phyloP scores from a whole-genome alignment of 53 echinoderm and acorn worm species.

The Crossaster papposus region DNA sequence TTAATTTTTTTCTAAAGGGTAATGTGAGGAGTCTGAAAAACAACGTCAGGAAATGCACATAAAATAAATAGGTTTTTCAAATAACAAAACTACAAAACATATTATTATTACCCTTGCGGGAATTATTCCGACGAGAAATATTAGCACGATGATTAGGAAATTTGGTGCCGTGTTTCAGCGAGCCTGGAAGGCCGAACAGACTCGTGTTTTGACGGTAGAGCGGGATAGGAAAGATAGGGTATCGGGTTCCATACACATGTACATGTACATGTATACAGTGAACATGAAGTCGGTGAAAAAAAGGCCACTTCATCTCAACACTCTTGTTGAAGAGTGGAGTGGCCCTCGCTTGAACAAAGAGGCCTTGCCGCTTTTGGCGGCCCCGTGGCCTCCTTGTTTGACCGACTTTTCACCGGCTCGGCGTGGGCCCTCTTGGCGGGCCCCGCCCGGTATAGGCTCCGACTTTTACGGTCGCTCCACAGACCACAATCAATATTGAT shows the following conservation, averaged over 20 bases:
- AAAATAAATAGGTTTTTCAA: background rate
- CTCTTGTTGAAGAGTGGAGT: background rate
- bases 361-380: constrained; percentile 11
- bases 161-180: background rate
- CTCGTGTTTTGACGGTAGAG: constrained; percentile 40
- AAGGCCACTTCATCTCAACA: background rate
- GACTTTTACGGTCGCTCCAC: background rate
- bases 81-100: background rate
- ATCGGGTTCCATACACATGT: constrained; percentile 19
- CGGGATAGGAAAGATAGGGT: constrained; percentile 29
- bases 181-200: constrained; percentile 34
- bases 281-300: background rate
- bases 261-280: too few relatives aligned
- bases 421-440: background rate
- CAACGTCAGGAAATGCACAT: constrained; percentile 7
- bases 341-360: background rate
- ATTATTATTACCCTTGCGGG: background rate
- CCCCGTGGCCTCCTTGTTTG: background rate
- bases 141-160: background rate
- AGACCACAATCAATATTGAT: background rate
- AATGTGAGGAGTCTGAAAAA: background rate
- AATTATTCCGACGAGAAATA: background rate
- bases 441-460: background rate
- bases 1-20: background rate
- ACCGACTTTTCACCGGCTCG: background rate